A percentile compares a stretch with the other conserved stretches of the same genome.
These are phyloP conservation scores for Lissonota sp. DNA, from an alignment of 2,888 invertebrate species.

Conservation along the genomic window DNA sequence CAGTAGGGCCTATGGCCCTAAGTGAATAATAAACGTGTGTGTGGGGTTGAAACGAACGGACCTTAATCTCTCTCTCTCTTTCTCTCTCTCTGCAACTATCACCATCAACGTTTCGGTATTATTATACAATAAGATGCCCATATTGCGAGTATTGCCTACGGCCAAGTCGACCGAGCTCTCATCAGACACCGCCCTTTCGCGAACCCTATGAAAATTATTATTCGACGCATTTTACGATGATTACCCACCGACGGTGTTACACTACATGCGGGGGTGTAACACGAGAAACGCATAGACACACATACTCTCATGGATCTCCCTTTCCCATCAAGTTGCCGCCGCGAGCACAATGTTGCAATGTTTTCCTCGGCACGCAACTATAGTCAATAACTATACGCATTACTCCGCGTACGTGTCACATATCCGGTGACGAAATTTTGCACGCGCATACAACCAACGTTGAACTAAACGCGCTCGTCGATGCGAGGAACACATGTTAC, in stretches of 20 bases:
- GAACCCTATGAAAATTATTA: slow-evolving; percentile 76
- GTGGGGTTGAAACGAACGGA: neutral
- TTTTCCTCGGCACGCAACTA: too few species aligned
- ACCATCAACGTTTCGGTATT: slow-evolving; percentile 38
- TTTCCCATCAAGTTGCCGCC: neutral
- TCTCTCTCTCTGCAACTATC: slow-evolving; percentile 1
- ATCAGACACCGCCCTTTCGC: slow-evolving; percentile 42
- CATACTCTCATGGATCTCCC: slow-evolving; percentile 70
- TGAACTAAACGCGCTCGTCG: slow-evolving; percentile 33
- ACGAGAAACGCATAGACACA: slow-evolving; percentile 77
- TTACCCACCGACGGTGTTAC: slow-evolving; percentile 77
- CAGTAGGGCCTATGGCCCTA: slow-evolving; percentile 44
- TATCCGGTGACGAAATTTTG: slow-evolving; percentile 63
- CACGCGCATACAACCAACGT: slow-evolving; percentile 45
- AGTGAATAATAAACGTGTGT: slow-evolving; percentile 65
- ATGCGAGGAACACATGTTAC: slow-evolving; percentile 64
- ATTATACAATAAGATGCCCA: slow-evolving; percentile 75
- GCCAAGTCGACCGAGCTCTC: slow-evolving; percentile 68
- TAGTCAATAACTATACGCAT: too few species aligned
- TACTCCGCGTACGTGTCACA: neutral
- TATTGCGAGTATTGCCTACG: slow-evolving; percentile 78
- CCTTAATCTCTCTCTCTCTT: slow-evolving; percentile 18
- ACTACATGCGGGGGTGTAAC: slow-evolving; percentile 76
- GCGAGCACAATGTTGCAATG: too few species aligned
- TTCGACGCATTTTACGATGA: slow-evolving; percentile 81